These are phyloP conservation scores for Sebastes elongatus DNA, from an alignment of 2,797 vertebrate genomes.

Conservation along the genomic window DNA sequence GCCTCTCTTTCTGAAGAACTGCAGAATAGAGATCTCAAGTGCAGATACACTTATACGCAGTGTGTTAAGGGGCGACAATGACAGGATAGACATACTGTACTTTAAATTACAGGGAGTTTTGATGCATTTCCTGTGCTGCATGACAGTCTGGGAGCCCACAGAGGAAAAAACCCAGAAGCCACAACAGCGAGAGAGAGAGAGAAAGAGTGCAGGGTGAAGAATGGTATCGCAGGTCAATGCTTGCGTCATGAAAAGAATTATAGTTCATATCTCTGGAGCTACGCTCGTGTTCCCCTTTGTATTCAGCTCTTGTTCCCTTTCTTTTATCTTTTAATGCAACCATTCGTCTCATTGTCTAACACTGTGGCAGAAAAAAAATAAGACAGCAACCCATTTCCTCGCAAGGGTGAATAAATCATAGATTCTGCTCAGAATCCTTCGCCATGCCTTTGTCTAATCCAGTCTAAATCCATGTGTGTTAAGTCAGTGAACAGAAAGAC, in stretches of 20 bases:
- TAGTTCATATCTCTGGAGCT: conserved; percentile 66
- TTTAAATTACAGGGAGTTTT: conserved; percentile 37
- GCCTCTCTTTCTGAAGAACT: not conserved
- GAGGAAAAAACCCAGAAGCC: conserved; percentile 26
- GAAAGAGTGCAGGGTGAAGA: conserved; percentile 12
- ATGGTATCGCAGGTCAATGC: conserved; percentile 61
- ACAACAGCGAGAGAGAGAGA: conserved; percentile 19
- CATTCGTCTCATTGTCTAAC: conserved; percentile 77
- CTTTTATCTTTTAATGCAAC: conserved; percentile 82
- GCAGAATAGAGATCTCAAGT: conserved; percentile 25
- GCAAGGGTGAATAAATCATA: conserved; percentile 69
- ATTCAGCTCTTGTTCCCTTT: conserved; percentile 68
- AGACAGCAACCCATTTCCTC: conserved; percentile 63
- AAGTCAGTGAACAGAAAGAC: conserved; percentile 21
- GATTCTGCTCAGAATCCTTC: conserved; percentile 49
- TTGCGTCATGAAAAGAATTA: conserved; percentile 69
- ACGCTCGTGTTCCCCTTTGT: conserved; percentile 62
- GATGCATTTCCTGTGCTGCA: conserved; percentile 37
- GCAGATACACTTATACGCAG: conserved; percentile 25
- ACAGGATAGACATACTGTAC: conserved; percentile 27
- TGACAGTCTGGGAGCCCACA: conserved; percentile 8
- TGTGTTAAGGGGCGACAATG: conserved; percentile 8
- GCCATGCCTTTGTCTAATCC: conserved; percentile 44
- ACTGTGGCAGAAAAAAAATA: conserved; percentile 57
- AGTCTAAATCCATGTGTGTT: conserved; percentile 40